Evolutionary conservation across 2,888 invertebrate species (phyloP).

Genomic region (Bombylius major): DNA sequence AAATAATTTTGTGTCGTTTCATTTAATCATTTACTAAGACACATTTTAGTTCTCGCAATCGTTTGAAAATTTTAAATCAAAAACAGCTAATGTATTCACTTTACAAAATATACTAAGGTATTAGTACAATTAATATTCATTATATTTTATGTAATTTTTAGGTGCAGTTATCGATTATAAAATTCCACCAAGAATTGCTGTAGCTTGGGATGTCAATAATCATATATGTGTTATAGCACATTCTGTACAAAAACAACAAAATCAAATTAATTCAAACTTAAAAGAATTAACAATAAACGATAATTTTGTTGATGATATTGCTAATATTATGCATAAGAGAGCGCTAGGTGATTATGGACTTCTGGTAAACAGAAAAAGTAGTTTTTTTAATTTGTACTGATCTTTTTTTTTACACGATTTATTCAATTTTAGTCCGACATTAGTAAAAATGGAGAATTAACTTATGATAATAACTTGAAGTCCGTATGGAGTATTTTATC

Average conservation of each 20-base stretch:
- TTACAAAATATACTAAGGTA: too few relatives aligned
- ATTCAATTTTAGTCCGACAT: conserved; percentile 46
- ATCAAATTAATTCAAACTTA: background rate
- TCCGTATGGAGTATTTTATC: conserved; percentile 57
- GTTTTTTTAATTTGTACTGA: background rate
- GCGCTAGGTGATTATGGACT: conserved; percentile 61
- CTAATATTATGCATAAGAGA: conserved; percentile 52
- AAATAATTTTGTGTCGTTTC: too few relatives aligned
- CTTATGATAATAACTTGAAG: conserved; percentile 59
- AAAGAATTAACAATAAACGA: conserved; percentile 6
- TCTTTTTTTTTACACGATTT: background rate
- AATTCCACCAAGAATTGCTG: conserved; percentile 28
- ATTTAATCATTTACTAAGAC: too few relatives aligned
- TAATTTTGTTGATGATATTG: conserved; percentile 43
- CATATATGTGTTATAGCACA: conserved; percentile 15
- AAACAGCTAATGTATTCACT: too few relatives aligned
- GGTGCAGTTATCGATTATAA: conserved; percentile 23
- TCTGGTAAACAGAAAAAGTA: conserved; percentile 39
- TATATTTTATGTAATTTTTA: background rate
- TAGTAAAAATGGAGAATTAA: conserved; percentile 65
- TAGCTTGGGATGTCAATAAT: conserved; percentile 30
- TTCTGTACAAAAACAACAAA: background rate
- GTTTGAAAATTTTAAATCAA: too few relatives aligned
- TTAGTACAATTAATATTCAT: too few relatives aligned
- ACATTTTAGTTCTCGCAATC: too few relatives aligned